Conservation (phyloP, 2,797 vertebrate genomes). For the Tragopan temminckii region DNA sequence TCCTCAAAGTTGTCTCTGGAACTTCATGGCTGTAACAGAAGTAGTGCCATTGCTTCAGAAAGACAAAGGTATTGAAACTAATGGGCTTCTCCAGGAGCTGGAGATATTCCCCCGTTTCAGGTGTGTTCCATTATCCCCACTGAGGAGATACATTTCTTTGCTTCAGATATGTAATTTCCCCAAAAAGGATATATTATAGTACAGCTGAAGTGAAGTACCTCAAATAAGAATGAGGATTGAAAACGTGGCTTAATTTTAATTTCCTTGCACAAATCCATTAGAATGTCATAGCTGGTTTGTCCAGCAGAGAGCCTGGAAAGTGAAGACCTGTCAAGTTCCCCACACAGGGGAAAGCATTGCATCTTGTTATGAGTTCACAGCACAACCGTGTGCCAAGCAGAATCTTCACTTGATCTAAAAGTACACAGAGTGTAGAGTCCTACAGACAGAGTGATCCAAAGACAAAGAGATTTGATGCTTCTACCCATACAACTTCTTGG, state of each 20-base stretch:
- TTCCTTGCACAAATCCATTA: accelerated
- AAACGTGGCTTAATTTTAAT: neutral
- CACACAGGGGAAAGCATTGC: neutral
- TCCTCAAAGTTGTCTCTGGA: neutral
- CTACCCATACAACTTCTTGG: neutral
- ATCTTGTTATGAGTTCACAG: neutral
- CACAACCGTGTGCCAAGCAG: neutral
- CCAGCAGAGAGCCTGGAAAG: neutral
- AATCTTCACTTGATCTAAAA: neutral
- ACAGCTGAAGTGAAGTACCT: neutral
- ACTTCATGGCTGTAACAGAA: neutral
- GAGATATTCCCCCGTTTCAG: neutral
- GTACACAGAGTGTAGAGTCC: neutral
- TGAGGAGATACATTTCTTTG: neutral
- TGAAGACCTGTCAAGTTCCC: neutral
- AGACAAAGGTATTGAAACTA: neutral
- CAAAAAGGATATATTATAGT: neutral
- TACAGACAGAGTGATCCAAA: accelerated
- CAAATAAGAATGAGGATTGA: neutral
- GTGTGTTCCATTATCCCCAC: neutral
- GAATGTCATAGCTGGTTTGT: accelerated
- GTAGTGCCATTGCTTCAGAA: neutral
- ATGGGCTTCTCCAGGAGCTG: neutral
- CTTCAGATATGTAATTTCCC: neutral
- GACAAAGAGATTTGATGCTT: neutral